Percentiles rank a stretch among this genome's conserved stretches.
Conservation (phyloP, 2,888 invertebrate species). For the Tortrix viridana region DNA sequence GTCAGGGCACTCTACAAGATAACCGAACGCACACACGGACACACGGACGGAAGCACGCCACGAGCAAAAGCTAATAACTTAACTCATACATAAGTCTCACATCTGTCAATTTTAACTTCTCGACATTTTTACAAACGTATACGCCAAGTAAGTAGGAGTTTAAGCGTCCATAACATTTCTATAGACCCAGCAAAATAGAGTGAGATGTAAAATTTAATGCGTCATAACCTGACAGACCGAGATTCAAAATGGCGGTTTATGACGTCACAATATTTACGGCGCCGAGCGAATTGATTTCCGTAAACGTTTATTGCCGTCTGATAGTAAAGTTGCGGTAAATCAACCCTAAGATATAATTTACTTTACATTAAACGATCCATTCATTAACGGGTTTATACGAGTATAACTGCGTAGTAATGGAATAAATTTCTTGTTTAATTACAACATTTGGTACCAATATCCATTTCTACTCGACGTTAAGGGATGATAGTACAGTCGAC, state of each 20-base stretch:
- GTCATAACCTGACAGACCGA: constrained; percentile 29
- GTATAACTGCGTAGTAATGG: too few species aligned
- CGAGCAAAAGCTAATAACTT: too few species aligned
- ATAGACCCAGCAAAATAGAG: constrained; percentile 27
- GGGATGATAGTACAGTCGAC: too few species aligned
- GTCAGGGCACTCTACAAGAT: too few species aligned
- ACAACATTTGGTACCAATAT: too few species aligned
- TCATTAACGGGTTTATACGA: too few species aligned
- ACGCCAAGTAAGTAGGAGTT: constrained; percentile 16
- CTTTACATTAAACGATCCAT: too few species aligned
- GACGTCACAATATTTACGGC: constrained; percentile 32
- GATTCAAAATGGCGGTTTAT: constrained; percentile 34
- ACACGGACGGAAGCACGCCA: too few species aligned
- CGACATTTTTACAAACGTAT: not conserved
- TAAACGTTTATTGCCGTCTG: constrained; percentile 30
- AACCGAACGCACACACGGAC: too few species aligned
- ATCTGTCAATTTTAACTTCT: not conserved
- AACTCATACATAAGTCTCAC: not conserved
- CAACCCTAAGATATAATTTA: not conserved
- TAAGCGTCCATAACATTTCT: constrained; percentile 22
- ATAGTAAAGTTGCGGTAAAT: constrained; percentile 28
- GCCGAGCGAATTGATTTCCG: constrained; percentile 30
- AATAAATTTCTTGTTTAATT: too few species aligned
- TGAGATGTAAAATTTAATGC: constrained; percentile 30
- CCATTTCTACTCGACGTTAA: too few species aligned